Evolutionary conservation across 1,140 invertebrate genomes (phyloP), one percentile per base, ranked within the genome.

Genomic region (Bombus difficillimus): DNA sequence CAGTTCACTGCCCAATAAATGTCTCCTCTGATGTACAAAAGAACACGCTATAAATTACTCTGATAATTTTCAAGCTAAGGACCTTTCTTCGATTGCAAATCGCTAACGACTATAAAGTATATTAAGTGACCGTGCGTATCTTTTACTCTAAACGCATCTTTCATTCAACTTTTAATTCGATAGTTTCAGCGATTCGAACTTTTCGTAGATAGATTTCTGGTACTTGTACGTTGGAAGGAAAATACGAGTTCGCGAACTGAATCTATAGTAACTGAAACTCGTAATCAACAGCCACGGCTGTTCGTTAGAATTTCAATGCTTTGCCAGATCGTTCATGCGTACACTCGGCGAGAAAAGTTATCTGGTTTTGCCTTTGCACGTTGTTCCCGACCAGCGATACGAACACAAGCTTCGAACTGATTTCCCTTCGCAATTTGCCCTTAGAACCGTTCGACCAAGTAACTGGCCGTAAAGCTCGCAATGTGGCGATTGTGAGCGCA

Each of bases 1-100:
- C 81, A 57, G 74, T 66, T 47, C 81, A 68, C 43, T 32, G 28
- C 32, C 74, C 74, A 41, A 83, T 83, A 78, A 77, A 77, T 18
- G n/a, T 41, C 47, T 12, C 22, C 34, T 41, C 47, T 5, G 12
- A 8, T 37, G 6, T 12, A 9, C 12, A 72, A 69, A 15, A 28
- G 39, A 15, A 12, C 8, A 1, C 18, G n/a, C 25, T 47, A 34
- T 32, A 47, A 68, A 47, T 34, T 68, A 32, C 18, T 3, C 5
- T 4, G 10, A 37, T 76, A 34, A 39, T 6, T 76, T 28, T 37
- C 32, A 59, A 76, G 6, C 53, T 10, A n/a, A 59, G 28, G 3
- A 34, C 74, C 18, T 37, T 22, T 75, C 25, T 9, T 53, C 47
- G 47, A 53, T 22, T 8, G 47, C 47, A 22, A 1, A 18, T 18